Evolutionary conservation across 2,797 vertebrate species (phyloP), one percentile per base, ranked within the genome.

Genomic region (Enteromius viviparus): DNA sequence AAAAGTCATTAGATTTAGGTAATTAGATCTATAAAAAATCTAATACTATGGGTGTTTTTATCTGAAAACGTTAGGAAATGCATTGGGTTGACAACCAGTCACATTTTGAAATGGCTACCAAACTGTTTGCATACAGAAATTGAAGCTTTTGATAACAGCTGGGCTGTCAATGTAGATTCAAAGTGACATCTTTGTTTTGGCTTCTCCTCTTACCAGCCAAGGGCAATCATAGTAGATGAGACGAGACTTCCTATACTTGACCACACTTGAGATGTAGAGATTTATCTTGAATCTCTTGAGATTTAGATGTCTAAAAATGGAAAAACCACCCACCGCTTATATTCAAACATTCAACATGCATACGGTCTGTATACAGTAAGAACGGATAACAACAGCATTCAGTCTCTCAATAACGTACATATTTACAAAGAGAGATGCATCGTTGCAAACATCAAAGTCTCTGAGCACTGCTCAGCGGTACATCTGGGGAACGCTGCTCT

Each of bases 331-430:
- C 45, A 74, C 78, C 89, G 79, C 90, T 75, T 51, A 87, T 89
- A 89, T 91, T 94, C 89, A 92, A 91, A 91, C 90, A 93, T 93
- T 93, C 92, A 93, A 91, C 90, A 93, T 90, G 92, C 89, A 55
- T 81, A 86, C 89, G 87, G 89, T 84, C 87, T 80, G 87, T 88
- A 88, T 78, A 78, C 87, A 49, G 71, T 91, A 89, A 29, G n/a
- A 91, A 89, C 89, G 91, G 86, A 89, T 90, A 90, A 92, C 82
- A 87, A 86, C 34, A 81, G 87, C 87, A 87, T 91, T 88, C 89
- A 89, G 84, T 88, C 78, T 91, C 89, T 91, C 91, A 87, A 84
- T 72, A 86, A 87, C 74, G 78, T 69, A 84, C 69, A 74, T 87
- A 88, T 93, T 94, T 93, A 90, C 88, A 88, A 83, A 62, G 83